phyloP scores from a whole-genome alignment of 2,113 vertebrate species.

The Odontesthes bonariensis region DNA sequence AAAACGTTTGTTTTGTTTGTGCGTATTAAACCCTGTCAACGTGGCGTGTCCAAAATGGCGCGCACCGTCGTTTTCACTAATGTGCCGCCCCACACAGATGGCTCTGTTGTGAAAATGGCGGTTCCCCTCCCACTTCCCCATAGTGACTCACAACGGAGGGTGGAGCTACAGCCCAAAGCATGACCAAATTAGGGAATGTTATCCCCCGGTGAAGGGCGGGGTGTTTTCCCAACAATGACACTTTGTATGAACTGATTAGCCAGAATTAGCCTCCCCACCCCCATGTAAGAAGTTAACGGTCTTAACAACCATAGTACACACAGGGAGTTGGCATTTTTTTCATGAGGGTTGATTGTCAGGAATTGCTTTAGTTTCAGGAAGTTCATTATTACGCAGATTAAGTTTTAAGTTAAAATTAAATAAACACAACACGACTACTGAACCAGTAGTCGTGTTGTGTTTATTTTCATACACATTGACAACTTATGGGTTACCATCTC shows the following conservation, averaged over 20 bases:
- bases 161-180: conserved; percentile 34
- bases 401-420: neutral
- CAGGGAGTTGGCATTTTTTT: neutral
- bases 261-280: conserved; percentile 30
- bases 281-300: too few relatives aligned
- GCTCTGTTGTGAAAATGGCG: conserved; percentile 82
- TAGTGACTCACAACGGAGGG: conserved; percentile 39
- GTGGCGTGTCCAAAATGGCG: conserved; percentile 87
- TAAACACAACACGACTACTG: too few relatives aligned
- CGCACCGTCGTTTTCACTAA: neutral
- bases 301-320: neutral
- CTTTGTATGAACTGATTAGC: conserved; percentile 2
- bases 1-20: neutral
- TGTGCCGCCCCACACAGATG: conserved; percentile 22
- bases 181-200: conserved; percentile 83
- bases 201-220: conserved; percentile 56
- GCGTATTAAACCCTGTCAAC: conserved; percentile 65
- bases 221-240: conserved; percentile 5
- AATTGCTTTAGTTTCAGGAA: neutral
- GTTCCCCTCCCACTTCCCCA: conserved; percentile 24
- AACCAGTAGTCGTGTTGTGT: neutral
- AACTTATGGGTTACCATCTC: too few relatives aligned
- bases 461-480: too few relatives aligned
- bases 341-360: neutral
- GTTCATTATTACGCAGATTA: neutral